Evolutionary conservation across 1,140 invertebrate genomes (phyloP).

Genomic region (Carcinoscorpius rotundicauda): DNA sequence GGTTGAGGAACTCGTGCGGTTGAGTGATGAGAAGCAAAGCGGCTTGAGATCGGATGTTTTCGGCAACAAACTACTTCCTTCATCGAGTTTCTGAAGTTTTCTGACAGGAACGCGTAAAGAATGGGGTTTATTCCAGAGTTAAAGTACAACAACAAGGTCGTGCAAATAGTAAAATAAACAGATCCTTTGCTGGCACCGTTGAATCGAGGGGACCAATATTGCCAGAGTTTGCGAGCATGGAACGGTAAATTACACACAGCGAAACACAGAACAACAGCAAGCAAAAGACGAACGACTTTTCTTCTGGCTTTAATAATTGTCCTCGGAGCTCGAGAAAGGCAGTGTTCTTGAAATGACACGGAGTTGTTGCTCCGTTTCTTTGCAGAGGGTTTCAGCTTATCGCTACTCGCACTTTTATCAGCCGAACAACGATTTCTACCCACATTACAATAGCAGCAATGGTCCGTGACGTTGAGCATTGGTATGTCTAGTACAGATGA

Average conservation of each 20-base stretch:
- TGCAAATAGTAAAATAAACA: constrained; percentile 62
- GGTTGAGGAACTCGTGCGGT: too few species aligned
- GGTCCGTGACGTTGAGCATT: too few species aligned
- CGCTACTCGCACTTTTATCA: too few species aligned
- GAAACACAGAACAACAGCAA: constrained; percentile 67
- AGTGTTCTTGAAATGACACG: constrained; percentile 29
- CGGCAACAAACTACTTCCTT: constrained; percentile 26
- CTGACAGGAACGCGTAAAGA: constrained; percentile 68
- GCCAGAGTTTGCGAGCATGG: constrained; percentile 69
- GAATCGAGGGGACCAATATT: constrained; percentile 50
- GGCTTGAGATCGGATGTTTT: not conserved
- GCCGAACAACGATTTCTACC: too few species aligned
- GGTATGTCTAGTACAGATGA: too few species aligned
- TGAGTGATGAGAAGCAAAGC: too few species aligned
- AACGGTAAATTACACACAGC: constrained; percentile 71
- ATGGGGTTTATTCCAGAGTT: constrained; percentile 75
- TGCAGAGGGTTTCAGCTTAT: too few species aligned
- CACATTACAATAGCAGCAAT: too few species aligned
- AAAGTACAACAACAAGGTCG: constrained; percentile 66
- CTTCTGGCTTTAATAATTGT: constrained; percentile 29
- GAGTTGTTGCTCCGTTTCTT: too few species aligned
- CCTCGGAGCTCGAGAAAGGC: not conserved
- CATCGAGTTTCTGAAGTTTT: constrained; percentile 38
- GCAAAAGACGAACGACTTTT: constrained; percentile 52
- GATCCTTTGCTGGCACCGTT: constrained; percentile 50